These are phyloP conservation scores for Stigmatopora nigra DNA, from an alignment of 2,113 vertebrate species.

Conservation along the genomic window DNA sequence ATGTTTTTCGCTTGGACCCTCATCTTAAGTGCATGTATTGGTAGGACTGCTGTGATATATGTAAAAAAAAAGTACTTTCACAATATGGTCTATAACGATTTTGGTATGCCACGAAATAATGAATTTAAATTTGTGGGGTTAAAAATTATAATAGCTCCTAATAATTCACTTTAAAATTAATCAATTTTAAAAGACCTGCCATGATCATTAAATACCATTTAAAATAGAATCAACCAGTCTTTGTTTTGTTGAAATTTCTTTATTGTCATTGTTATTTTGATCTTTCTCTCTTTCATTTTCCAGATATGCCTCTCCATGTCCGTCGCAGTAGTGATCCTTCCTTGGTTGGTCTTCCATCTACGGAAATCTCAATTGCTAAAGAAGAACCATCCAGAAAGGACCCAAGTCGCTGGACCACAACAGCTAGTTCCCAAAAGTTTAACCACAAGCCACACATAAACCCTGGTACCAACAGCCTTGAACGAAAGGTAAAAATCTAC, in stretches of 20 bases:
- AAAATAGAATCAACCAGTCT: too few relatives aligned
- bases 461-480: constrained; percentile 68
- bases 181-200: too few relatives aligned
- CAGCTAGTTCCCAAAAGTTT: constrained; percentile 81
- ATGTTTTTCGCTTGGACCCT: constrained; percentile 14
- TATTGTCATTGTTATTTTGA: background rate
- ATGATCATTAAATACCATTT: too few relatives aligned
- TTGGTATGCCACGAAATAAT: too few relatives aligned
- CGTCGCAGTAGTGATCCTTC: constrained; percentile 94
- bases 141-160: too few relatives aligned
- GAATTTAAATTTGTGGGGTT: too few relatives aligned
- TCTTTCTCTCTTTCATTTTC: background rate
- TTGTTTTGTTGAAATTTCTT: background rate
- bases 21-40: background rate
- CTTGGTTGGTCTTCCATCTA: constrained; percentile 69
- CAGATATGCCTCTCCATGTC: constrained; percentile 94
- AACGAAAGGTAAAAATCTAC: constrained; percentile 77
- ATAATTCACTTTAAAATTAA: too few relatives aligned
- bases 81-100: too few relatives aligned
- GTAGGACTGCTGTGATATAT: too few relatives aligned
- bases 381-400: constrained; percentile 91
- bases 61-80: too few relatives aligned
- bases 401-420: constrained; percentile 87
- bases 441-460: constrained; percentile 47
- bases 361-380: constrained; percentile 70